phyloP scores from a whole-genome alignment of 2,797 vertebrate genomes.

The Eulemur albifrons region DNA sequence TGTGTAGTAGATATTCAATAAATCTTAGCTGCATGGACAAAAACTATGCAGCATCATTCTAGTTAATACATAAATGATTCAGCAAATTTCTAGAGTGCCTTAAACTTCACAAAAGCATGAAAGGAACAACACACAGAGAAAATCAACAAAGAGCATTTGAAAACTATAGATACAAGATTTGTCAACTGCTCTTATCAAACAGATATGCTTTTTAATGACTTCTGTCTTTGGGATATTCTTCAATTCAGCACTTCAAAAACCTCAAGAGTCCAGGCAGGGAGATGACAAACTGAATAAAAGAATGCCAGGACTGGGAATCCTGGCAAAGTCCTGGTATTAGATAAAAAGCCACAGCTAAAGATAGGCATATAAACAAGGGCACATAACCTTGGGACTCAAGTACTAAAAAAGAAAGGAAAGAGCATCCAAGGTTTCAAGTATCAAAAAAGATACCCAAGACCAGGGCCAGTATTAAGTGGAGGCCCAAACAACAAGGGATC shows the following conservation, averaged over 20 bases:
- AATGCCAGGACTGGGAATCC: slow-evolving; percentile 15
- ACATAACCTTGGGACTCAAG: slow-evolving; percentile 33
- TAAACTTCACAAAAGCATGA: not conserved
- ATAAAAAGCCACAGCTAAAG: slow-evolving; percentile 60
- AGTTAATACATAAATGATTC: not conserved
- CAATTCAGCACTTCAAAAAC: slow-evolving; percentile 6
- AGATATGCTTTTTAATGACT: not conserved
- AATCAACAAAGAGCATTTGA: not conserved
- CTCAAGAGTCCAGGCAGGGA: not conserved
- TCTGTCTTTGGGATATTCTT: not conserved
- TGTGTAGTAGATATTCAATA: not conserved
- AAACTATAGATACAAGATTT: not conserved
- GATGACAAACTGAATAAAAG: not conserved
- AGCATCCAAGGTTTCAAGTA: slow-evolving; percentile 24
- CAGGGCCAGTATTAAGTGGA: not conserved
- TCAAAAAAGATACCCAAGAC: not conserved
- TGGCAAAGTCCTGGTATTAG: not conserved
- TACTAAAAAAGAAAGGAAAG: slow-evolving; percentile 17
- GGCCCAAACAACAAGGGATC: not conserved
- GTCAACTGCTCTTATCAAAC: not conserved
- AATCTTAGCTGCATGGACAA: not conserved
- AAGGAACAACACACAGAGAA: not conserved
- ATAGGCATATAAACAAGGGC: slow-evolving; percentile 40
- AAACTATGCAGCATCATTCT: not conserved
- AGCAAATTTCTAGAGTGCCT: not conserved